These are phyloP conservation scores for Arbacia lixula DNA, from an alignment of 53 echinoderm and acorn worm genomes.

Conservation along the genomic window DNA sequence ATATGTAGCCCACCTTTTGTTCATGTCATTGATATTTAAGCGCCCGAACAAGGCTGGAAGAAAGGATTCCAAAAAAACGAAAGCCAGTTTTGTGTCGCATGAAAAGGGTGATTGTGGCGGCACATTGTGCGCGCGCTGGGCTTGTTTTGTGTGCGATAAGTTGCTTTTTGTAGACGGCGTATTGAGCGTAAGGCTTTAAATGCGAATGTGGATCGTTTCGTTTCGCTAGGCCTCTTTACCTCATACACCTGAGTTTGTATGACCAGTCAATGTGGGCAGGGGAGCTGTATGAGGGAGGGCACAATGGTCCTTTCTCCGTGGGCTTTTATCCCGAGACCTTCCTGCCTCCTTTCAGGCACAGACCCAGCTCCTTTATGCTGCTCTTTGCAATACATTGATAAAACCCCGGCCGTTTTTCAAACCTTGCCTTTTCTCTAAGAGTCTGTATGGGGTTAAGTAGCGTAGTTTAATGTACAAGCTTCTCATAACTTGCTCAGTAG, in stretches of 20 bases:
- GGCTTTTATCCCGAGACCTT: conserved; percentile 49
- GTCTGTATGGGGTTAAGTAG: conserved; percentile 53
- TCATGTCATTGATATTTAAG: conserved; percentile 36
- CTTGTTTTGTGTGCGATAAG: conserved; percentile 32
- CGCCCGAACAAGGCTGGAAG: background rate
- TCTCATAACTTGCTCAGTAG: conserved; percentile 12
- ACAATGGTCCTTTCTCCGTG: conserved; percentile 37
- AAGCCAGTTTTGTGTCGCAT: conserved; percentile 24
- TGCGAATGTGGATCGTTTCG: conserved; percentile 26
- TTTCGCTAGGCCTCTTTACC: conserved; percentile 26
- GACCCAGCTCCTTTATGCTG: conserved; percentile 46
- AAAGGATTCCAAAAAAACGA: conserved; percentile 2
- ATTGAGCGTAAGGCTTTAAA: conserved; percentile 13
- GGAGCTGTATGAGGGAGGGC: conserved; percentile 1
- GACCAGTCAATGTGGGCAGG: conserved; percentile 46
- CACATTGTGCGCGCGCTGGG: conserved; percentile 11
- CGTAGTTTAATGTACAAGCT: conserved; percentile 35
- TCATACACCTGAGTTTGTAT: conserved; percentile 41
- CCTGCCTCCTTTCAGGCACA: conserved; percentile 20
- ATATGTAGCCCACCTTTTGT: conserved; percentile 37
- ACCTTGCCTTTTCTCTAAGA: conserved; percentile 34
- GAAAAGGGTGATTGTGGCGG: conserved; percentile 24
- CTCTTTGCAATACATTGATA: conserved; percentile 48
- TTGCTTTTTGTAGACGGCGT: conserved; percentile 10
- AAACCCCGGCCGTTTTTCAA: conserved; percentile 36